Conservation (phyloP, 2,888 invertebrate genomes). For the Napeogenes inachia region DNA sequence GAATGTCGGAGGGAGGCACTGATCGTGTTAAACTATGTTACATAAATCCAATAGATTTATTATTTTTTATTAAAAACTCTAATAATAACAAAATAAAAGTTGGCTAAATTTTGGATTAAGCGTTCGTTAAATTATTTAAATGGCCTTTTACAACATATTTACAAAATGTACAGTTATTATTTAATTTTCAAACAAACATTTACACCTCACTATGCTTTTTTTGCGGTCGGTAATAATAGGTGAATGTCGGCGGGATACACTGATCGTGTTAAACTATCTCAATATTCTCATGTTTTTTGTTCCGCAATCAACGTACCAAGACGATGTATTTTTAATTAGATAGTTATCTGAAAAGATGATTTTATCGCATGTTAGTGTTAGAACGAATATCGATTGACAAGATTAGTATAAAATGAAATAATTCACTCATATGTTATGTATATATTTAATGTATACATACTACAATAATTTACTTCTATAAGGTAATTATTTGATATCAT, state of each 20-base stretch:
- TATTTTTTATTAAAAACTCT: too few relatives aligned
- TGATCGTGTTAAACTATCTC: slow-evolving; percentile 35
- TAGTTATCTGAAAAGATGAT: slow-evolving; percentile 39
- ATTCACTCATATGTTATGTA: background rate
- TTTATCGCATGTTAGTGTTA: slow-evolving; percentile 28
- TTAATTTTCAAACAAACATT: too few relatives aligned
- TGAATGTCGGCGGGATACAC: slow-evolving; percentile 43
- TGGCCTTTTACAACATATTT: too few relatives aligned
- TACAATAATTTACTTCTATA: background rate
- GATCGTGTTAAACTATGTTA: too few relatives aligned
- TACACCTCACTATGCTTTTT: slow-evolving; percentile 31
- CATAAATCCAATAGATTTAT: too few relatives aligned
- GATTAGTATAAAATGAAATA: too few relatives aligned
- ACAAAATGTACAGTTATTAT: too few relatives aligned
- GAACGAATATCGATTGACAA: background rate
- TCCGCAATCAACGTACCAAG: slow-evolving; percentile 39
- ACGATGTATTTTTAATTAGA: slow-evolving; percentile 49
- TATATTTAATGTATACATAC: background rate
- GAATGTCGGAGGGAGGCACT: too few relatives aligned
- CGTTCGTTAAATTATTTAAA: too few relatives aligned
- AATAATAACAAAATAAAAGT: too few relatives aligned
- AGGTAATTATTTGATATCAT: slow-evolving; percentile 1
- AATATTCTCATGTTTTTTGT: slow-evolving; percentile 50
- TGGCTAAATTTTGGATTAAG: too few relatives aligned
- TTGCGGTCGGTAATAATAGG: slow-evolving; percentile 28